Evolutionary conservation across 2,888 invertebrate genomes (phyloP).

Genomic region (Patella ulyssiponensis): DNA sequence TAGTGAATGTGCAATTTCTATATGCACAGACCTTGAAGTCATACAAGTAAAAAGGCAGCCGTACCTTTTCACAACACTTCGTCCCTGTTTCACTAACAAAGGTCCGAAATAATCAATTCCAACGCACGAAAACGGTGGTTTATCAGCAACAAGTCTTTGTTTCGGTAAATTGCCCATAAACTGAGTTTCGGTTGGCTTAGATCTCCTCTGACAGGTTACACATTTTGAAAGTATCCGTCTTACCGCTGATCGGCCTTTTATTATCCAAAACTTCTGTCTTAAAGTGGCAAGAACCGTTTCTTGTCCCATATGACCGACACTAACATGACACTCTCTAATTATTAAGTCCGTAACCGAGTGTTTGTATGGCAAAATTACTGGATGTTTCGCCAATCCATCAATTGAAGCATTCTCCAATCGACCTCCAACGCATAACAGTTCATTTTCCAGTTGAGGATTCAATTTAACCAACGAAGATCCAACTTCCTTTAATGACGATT

Average conservation of each 20-base stretch:
- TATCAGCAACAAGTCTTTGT: slow-evolving; percentile 27
- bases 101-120: slow-evolving; percentile 43
- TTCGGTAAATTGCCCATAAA: slow-evolving; percentile 35
- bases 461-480: neutral
- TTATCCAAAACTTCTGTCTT: neutral
- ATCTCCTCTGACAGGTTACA: neutral
- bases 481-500: neutral
- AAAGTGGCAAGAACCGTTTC: neutral
- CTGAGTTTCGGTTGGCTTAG: slow-evolving; percentile 4
- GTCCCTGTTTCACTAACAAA: slow-evolving; percentile 27
- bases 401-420: neutral
- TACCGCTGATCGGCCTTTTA: neutral
- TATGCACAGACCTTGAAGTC: slow-evolving; percentile 24
- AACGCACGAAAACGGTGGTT: slow-evolving; percentile 36
- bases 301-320: neutral
- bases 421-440: neutral
- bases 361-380: neutral
- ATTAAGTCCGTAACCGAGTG: neutral
- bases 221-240: neutral
- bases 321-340: neutral
- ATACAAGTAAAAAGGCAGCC: slow-evolving; percentile 40
- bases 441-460: neutral
- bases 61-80: slow-evolving; percentile 28
- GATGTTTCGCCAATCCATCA: neutral
- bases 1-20: slow-evolving; percentile 24